Base-by-base conservation (phyloP, 2,797 vertebrate species). In the Leontocebus nigricollis region DNA sequence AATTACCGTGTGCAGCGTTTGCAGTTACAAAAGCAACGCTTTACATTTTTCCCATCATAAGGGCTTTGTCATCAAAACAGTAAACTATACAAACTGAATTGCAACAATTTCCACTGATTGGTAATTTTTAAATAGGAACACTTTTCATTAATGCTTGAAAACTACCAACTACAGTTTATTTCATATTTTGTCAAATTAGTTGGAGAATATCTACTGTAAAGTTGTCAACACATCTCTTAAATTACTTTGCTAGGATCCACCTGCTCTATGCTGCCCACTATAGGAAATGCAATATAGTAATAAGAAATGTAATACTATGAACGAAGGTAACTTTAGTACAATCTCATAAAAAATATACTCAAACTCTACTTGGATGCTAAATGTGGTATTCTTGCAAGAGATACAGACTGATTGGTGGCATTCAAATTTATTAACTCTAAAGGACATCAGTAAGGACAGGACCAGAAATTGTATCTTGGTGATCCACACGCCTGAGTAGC, bases 191-290 rank as follows among this genome's bases (percentile, higher is more conserved):
- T 46, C 72, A 93, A 80, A 70, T 90, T 88, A 90, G 59, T 50
- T 85, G 59, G 30, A 85, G 90, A 96, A 44, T 55, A 93, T 76
- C 91, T 93, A 67, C 59, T 92, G 73, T 84, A 85, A 94, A 97
- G 83, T 64, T 96, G 96, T 89, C 64, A 77, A 44, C n/a, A 80
- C n/a, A 48, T 67, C 36, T 75, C 82, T 93, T 59, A 64, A 82
- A 83, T 13, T 83, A 92, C 61, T 93, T 88, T 89, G 55, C 85
- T 84, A 80, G 82, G 79, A 46, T 95, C 90, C 96, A 96, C 92
- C 77, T 97, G 97, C 96, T 98, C 97, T 96, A 93, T 97, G 97
- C 97, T 98, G 97, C 97, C 97, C 97, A 97, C 97, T 98, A 96
- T 59, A 95, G 98, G 97, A 96, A 95, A 97, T 77, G 97, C 75